Conservation (phyloP, 2,113 vertebrate species). For the Erythrolamprus reginae region DNA sequence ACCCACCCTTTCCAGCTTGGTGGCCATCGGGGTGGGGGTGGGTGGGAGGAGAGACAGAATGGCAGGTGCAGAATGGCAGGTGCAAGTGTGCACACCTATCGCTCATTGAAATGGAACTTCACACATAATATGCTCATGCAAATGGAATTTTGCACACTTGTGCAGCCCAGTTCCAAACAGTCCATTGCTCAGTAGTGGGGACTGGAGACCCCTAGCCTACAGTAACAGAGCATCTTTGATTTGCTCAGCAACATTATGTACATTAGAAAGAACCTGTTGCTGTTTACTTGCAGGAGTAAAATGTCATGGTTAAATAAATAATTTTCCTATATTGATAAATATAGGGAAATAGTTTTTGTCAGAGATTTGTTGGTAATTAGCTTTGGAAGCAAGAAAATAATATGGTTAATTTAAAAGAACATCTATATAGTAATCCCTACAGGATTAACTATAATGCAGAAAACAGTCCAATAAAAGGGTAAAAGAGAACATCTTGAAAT, state of each 20-base stretch:
- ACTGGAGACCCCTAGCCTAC: neutral
- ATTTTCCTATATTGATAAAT: neutral
- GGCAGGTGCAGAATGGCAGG: too few relatives aligned
- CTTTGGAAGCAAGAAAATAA: neutral
- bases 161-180: neutral
- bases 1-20: neutral
- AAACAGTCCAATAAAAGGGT: neutral
- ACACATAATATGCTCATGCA: neutral
- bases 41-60: too few relatives aligned
- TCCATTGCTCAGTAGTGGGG: neutral
- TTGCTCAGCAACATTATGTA: neutral
- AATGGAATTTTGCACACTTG: neutral
- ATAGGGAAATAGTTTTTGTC: neutral
- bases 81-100: neutral
- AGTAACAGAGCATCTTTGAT: neutral
- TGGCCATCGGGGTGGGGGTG: neutral
- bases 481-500: conserved; percentile 1
- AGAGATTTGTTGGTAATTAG: neutral
- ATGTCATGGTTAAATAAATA: conserved; percentile 1
- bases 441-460: conserved; percentile 9
- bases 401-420: neutral
- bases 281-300: neutral
- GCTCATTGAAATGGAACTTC: neutral
- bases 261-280: neutral
- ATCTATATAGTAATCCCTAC: neutral